Base-by-base conservation (phyloP, 2,797 vertebrate genomes). In the Sparus aurata region DNA sequence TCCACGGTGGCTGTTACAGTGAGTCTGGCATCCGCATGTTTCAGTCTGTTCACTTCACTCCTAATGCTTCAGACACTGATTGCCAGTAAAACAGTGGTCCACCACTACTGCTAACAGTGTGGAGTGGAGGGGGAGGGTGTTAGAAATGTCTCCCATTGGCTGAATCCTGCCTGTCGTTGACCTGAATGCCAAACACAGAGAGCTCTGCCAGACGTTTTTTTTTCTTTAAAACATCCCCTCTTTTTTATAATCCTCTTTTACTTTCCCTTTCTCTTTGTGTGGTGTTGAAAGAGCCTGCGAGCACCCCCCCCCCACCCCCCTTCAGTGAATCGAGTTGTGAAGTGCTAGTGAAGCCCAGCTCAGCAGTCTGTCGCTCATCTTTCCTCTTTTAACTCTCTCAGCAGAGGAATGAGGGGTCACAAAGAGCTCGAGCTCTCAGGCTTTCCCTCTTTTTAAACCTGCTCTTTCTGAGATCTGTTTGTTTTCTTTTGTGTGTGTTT, bases 161-260 rank as follows among this genome's bases (percentile, higher is more conserved):
- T 86, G 78, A 84, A 75, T 82, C 72, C 79, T 63, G 69, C 12
- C 77, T 66, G 77, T 90, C 80, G 90, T 91, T 91, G 91, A 94
- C 91, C 92, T 89, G 87, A 92, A 92, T 91, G 90, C 69, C 85
- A 88, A 92, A 92, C 85, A 88, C 50, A 73, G 87, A 93, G 84
- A 80, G 89, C 85, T 81, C 77, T 78, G 85, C 83, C 84, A 89
- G 82, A 83, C 65, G 43, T 75, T 86, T 85, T 84, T 27, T 73
- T 76, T 61, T 69, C 20, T 61, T 87, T 83, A 80, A 84, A 85
- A 87, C 84, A 75, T 85, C 77, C 80, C 85, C 73, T 64, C 73
- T 86, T 80, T 87, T 91, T 78, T 87, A 86, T 91, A 90, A 92
- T 92, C 87, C 84, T 83, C 80, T 88, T 89, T 93, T 83, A 83